Evolutionary conservation across 2,113 vertebrate genomes (phyloP), one percentile per base, ranked within the genome.

Genomic region (Nyctereutes procyonoides): DNA sequence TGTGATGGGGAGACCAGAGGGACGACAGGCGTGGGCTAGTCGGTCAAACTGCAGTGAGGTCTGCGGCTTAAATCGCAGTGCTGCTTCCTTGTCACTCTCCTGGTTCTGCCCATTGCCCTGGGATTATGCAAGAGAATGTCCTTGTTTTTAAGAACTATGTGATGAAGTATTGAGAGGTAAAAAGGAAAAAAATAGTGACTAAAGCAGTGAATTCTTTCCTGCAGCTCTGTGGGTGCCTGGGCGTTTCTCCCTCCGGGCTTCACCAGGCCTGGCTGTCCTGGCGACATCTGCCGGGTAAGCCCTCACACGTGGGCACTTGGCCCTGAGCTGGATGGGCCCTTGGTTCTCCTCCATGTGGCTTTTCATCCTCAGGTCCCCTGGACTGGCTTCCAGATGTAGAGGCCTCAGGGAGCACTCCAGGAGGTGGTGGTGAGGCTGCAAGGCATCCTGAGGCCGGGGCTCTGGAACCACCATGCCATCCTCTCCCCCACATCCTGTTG

Each of bases 381-480:
- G 15, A 19, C 43, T 0, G 0, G 38, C 20, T 58, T 62, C 22
- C 6, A 1, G 43, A 16, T 0, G 0, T 7, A 48, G 73, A 5
- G 13, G 32, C 58, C 35, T 43, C 24, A n/a, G 67, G 22, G 16
- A 12, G 22, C 12, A 0, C 22, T 24, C 28, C 56, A 58, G 16
- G 53, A 63, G 13, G 4, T 5, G 56, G 84, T 30, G 56, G 32
- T 1, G 28, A 48, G 38, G 16, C 43, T 30, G 1, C 62, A 43
- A 28, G 32, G 17, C 1, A 0, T 14, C 63, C 82, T 24, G 53
- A 63, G 71, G 3, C 63, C 16, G 22, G 55, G 48, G 10, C 38
- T 56, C 76, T n/a, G 12, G 2, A 16, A 4, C 17, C n/a, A 51
- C 16, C 4, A 0, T 8, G 19, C 12, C 2, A 12, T 20, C 35